These are phyloP conservation scores for Plotosus lineatus DNA, from an alignment of 2,113 vertebrate species.

Conservation along the genomic window DNA sequence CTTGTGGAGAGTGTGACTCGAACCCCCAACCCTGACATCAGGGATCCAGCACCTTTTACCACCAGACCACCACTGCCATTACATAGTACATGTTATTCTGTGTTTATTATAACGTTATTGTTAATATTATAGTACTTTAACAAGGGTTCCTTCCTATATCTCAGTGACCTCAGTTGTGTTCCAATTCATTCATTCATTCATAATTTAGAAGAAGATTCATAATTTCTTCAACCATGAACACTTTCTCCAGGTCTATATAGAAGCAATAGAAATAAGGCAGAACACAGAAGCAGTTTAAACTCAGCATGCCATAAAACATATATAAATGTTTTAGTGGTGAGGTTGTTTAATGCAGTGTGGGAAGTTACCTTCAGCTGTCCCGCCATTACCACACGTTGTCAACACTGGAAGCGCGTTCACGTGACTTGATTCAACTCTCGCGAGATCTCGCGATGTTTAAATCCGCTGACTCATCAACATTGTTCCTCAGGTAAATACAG, in stretches of 20 bases:
- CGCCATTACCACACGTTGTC: slow-evolving; percentile 64
- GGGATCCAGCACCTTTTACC: too few species aligned
- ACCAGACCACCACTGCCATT: too few species aligned
- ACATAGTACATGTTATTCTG: too few species aligned
- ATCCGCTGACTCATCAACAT: too few species aligned
- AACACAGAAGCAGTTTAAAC: neutral
- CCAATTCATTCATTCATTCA: neutral
- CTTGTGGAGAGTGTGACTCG: too few species aligned
- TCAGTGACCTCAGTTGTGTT: neutral
- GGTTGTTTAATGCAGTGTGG: neutral
- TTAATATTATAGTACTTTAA: neutral
- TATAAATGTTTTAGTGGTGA: neutral
- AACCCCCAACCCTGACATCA: too few species aligned
- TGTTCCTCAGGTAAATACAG: too few species aligned
- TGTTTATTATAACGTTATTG: too few species aligned
- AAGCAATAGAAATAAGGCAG: too few species aligned
- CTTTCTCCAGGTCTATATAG: neutral
- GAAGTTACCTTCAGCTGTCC: slow-evolving; percentile 71
- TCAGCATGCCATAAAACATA: too few species aligned
- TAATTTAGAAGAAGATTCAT: too few species aligned
- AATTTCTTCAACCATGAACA: neutral
- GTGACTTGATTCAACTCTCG: slow-evolving; percentile 39
- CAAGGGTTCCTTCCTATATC: neutral
- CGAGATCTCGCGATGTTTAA: slow-evolving; percentile 64
- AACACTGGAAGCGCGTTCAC: slow-evolving; percentile 22